Conservation (phyloP, 2,888 invertebrate genomes). For the Latrodectus elegans region DNA sequence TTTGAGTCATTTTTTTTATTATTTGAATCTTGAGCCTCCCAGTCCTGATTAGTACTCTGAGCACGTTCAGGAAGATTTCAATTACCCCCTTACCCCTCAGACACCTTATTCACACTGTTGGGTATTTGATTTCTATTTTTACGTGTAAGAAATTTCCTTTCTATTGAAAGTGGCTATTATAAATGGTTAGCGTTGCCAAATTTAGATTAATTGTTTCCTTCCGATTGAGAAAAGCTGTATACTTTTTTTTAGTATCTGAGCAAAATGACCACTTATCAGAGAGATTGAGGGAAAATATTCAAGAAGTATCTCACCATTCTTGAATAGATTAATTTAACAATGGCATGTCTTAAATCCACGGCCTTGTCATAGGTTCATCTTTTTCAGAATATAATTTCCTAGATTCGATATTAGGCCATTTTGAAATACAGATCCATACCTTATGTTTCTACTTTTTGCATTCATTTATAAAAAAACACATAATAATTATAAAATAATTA, state of each 20-base stretch:
- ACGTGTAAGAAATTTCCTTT: constrained; percentile 14
- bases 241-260: not conserved
- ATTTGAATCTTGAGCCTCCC: constrained; percentile 40
- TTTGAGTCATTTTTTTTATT: constrained; percentile 7
- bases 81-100: constrained; percentile 6
- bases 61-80: constrained; percentile 20
- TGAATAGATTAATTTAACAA: not conserved
- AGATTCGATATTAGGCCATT: too few relatives aligned
- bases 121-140: constrained; percentile 16
- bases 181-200: constrained; percentile 2
- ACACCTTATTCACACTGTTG: not conserved
- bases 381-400: too few relatives aligned
- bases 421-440: too few relatives aligned
- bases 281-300: not conserved
- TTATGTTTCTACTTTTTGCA: too few relatives aligned
- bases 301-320: not conserved
- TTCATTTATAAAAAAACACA: too few relatives aligned
- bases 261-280: not conserved
- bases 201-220: constrained; percentile 17
- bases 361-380: too few relatives aligned
- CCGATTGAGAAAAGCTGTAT: not conserved
- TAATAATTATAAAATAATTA: too few relatives aligned
- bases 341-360: too few relatives aligned
- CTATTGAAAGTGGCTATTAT: constrained; percentile 4
- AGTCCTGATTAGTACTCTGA: constrained; percentile 37